Evolutionary conservation across 2,797 vertebrate genomes (phyloP).

Genomic region (Dallia pectoralis): DNA sequence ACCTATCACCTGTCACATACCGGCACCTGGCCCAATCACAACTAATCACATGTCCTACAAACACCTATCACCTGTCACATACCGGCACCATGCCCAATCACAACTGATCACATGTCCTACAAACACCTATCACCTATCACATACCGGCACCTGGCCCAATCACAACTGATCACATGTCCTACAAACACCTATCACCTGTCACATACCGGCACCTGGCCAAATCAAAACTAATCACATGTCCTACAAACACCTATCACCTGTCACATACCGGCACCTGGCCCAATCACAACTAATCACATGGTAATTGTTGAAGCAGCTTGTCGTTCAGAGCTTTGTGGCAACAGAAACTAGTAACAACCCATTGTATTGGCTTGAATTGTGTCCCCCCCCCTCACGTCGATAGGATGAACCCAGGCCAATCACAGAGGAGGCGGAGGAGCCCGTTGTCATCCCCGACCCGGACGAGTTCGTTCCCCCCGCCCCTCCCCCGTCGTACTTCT

Average conservation of each 20-base stretch:
- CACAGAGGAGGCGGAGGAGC: conserved; percentile 75
- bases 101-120: neutral
- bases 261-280: neutral
- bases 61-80: neutral
- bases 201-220: neutral
- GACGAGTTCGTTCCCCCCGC: conserved; percentile 81
- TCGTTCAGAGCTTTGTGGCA: no score
- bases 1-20: neutral
- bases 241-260: neutral
- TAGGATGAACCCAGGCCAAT: conserved; percentile 76
- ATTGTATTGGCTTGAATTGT: neutral
- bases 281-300: no score
- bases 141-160: neutral
- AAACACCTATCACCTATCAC: neutral
- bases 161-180: neutral
- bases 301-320: no score
- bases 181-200: neutral
- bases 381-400: conserved; percentile 12
- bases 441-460: conserved; percentile 61
- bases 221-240: neutral
- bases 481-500: conserved; percentile 85
- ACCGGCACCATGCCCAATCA: neutral
- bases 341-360: no score
- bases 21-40: neutral
- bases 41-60: neutral